Evolutionary conservation across 2,888 invertebrate genomes (phyloP).

Genomic region (Stenolophus ochropezus): DNA sequence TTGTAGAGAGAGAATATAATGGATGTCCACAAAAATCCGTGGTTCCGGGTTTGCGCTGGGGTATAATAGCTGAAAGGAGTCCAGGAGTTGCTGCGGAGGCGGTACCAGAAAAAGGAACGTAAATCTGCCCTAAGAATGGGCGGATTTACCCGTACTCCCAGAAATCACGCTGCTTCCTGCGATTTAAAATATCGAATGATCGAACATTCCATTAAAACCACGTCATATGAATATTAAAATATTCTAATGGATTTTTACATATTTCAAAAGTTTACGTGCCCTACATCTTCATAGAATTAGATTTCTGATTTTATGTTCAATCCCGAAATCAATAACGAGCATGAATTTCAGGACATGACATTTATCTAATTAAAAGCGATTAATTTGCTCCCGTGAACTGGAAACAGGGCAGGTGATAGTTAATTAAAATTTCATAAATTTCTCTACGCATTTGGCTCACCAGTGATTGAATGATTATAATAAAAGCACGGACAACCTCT

Average conservation of each 20-base stretch:
- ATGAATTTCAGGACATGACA: background rate
- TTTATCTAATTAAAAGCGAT: constrained; percentile 7
- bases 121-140: constrained; percentile 16
- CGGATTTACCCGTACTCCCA: constrained; percentile 15
- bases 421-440: constrained; percentile 1
- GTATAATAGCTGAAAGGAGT: background rate
- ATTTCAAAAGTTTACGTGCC: constrained; percentile 17
- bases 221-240: constrained; percentile 48
- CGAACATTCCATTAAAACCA: constrained; percentile 35
- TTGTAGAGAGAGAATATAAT: background rate
- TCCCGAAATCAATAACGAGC: background rate
- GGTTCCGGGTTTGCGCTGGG: background rate
- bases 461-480: background rate
- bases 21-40: background rate
- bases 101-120: background rate
- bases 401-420: constrained; percentile 17
- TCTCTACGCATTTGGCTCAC: background rate
- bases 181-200: constrained; percentile 53
- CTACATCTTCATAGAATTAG: background rate
- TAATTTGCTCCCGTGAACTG: background rate
- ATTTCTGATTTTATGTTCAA: background rate
- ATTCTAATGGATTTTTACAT: constrained; percentile 44
- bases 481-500: background rate
- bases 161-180: constrained; percentile 11
- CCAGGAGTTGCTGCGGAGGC: background rate